phyloP scores from a whole-genome alignment of 2,797 vertebrate species.

The Ispidina picta region DNA sequence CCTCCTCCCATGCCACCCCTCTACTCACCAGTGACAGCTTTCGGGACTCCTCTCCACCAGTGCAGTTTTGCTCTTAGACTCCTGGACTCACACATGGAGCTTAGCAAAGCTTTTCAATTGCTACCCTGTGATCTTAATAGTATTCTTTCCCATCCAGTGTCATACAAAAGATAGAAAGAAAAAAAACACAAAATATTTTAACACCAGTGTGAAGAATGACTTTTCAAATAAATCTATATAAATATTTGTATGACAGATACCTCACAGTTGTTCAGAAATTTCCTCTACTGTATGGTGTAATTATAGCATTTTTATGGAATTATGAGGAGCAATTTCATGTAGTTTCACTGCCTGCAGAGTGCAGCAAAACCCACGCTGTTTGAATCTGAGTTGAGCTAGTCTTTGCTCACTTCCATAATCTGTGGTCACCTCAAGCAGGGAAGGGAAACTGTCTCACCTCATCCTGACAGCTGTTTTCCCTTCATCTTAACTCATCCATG shows the following conservation, averaged over 20 bases:
- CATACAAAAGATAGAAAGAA: background rate
- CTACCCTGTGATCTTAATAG: background rate
- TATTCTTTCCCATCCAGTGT: background rate
- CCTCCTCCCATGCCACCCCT: background rate
- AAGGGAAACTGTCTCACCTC: background rate
- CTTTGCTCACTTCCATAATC: background rate
- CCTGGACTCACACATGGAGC: background rate
- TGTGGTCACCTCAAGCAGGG: background rate
- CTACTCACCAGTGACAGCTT: background rate
- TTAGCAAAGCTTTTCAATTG: background rate
- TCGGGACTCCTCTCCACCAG: background rate
- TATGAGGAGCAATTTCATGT: constrained; percentile 4
- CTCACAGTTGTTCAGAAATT: background rate
- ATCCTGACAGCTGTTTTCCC: background rate
- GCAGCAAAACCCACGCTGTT: constrained; percentile 33
- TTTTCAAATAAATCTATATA: background rate
- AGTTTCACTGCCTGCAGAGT: constrained; percentile 46
- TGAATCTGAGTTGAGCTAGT: background rate
- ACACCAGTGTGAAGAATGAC: background rate
- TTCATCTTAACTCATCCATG: background rate
- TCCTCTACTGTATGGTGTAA: background rate
- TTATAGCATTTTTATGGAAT: background rate
- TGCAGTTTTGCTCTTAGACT: background rate
- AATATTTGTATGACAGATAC: background rate
- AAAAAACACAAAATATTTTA: background rate